Conservation (phyloP, 1,140 invertebrate species). For the Zaprionus davidi region DNA sequence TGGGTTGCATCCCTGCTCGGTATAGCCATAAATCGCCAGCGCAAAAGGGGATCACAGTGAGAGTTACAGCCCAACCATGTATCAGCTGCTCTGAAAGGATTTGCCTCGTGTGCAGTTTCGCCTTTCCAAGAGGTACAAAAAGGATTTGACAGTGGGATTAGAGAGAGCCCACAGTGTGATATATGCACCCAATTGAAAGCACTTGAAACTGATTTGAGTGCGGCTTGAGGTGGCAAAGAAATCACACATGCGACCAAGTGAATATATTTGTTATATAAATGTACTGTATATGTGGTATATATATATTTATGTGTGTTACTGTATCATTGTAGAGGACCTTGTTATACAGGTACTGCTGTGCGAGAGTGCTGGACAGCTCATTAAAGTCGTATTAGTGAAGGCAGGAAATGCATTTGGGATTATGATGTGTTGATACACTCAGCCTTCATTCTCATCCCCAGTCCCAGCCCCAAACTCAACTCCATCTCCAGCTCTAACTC, state of each 20-base stretch:
- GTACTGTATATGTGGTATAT: neutral
- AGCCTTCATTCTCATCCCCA: neutral
- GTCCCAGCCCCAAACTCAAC: neutral
- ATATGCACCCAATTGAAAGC: constrained; percentile 26
- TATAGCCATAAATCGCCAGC: constrained; percentile 51
- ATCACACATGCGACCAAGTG: neutral
- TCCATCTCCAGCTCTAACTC: neutral
- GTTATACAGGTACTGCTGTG: neutral
- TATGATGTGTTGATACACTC: constrained; percentile 74
- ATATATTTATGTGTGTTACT: no score
- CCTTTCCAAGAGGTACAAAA: constrained; percentile 5
- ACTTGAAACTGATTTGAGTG: constrained; percentile 15
- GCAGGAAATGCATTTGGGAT: constrained; percentile 48
- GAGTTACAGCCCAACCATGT: constrained; percentile 22
- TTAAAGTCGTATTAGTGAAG: constrained; percentile 68
- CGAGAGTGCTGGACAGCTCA: constrained; percentile 52
- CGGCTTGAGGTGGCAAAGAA: constrained; percentile 2
- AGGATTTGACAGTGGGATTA: constrained; percentile 27
- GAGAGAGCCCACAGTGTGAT: constrained; percentile 16
- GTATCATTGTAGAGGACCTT: neutral
- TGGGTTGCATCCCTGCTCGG: neutral
- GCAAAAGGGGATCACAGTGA: constrained; percentile 9
- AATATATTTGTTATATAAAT: neutral
- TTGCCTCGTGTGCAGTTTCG: constrained; percentile 57
- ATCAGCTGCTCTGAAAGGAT: constrained; percentile 41